Evolutionary conservation across 2,113 vertebrate species (phyloP), one percentile per base, ranked within the genome.

Genomic region (Rhynchopsitta pachyrhyncha): DNA sequence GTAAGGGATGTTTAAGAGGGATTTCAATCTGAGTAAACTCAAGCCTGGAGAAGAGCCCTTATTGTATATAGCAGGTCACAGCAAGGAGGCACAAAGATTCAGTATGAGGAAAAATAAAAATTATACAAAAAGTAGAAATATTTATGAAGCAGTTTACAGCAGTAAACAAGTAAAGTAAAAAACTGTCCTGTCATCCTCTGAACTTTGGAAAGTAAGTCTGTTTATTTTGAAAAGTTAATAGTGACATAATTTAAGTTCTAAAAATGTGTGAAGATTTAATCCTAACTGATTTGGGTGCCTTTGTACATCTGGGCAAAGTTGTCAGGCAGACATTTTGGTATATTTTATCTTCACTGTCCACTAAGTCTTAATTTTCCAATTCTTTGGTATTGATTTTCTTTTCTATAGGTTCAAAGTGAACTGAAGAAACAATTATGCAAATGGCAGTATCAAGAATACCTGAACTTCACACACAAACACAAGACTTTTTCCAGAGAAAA

Each of bases 391-490:
- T 23, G 2, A 68, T 37, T 76, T 22, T 33, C 22, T 68, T 88
- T 71, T 35, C 47, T 75, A 3, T 67, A 99, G 98, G 98, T 99
- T 31, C 98, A 99, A 81, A 86, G 97, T 1, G 99, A 99, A 96
- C 96, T 99, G 84, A 98, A 98, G 86, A 97, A 98, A 17, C 97
- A 97, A 25, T 89, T 98, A 70, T 96, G 97, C 86, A 98, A 89
- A 74, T 98, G 98, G 97, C 97, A 97, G 75, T 82, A 96, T 49
- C 98, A 97, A 76, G 98, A 96, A 33, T 97, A 97, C 59, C 97
- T 97, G 53, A 98, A 89, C 46, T 98, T 98, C 37, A 86, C 94
- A 39, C 98, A 98, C 87, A 97, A 88, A 31, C 98, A 95, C 0
- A 71, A 97, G 11, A 95, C 96, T 22, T 13, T 98, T 53, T 98